Conservation (phyloP, 1,140 invertebrate species). For the Sinonovacula constricta region DNA sequence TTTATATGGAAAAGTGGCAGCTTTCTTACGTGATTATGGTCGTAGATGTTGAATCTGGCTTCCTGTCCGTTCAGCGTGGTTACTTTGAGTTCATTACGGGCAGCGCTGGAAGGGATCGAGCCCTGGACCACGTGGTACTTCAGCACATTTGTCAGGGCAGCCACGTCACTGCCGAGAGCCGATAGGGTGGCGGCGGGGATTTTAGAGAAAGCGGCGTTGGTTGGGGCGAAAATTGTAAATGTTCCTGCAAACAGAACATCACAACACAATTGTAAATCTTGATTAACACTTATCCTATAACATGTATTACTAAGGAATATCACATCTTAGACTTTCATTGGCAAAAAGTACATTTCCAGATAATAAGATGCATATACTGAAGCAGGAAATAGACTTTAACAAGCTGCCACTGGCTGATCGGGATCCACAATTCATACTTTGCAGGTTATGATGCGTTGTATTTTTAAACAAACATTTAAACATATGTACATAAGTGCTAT, state of each 20-base stretch:
- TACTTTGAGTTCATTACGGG: constrained; percentile 38
- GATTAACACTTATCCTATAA: not conserved
- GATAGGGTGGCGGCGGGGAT: constrained; percentile 82
- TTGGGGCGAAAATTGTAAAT: constrained; percentile 91
- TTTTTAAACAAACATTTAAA: too few species aligned
- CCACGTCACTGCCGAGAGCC: constrained; percentile 82
- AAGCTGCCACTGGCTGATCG: too few species aligned
- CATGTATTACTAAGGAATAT: not conserved
- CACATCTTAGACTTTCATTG: not conserved
- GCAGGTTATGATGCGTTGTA: too few species aligned
- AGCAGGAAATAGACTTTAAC: too few species aligned
- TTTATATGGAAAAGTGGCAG: too few species aligned
- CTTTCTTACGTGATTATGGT: constrained; percentile 37
- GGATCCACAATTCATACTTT: too few species aligned
- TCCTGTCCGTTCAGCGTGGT: constrained; percentile 36
- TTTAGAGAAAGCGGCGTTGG: constrained; percentile 87
- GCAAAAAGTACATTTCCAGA: not conserved
- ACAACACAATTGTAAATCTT: not conserved
- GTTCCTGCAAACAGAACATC: constrained; percentile 74
- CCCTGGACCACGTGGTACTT: constrained; percentile 84
- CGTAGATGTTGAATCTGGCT: constrained; percentile 48
- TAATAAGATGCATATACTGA: not conserved
- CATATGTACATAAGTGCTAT: too few species aligned
- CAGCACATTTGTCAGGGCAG: constrained; percentile 85
- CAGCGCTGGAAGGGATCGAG: constrained; percentile 6